Conservation (phyloP, 2,888 invertebrate genomes). For the Tryphoninae sp. region DNA sequence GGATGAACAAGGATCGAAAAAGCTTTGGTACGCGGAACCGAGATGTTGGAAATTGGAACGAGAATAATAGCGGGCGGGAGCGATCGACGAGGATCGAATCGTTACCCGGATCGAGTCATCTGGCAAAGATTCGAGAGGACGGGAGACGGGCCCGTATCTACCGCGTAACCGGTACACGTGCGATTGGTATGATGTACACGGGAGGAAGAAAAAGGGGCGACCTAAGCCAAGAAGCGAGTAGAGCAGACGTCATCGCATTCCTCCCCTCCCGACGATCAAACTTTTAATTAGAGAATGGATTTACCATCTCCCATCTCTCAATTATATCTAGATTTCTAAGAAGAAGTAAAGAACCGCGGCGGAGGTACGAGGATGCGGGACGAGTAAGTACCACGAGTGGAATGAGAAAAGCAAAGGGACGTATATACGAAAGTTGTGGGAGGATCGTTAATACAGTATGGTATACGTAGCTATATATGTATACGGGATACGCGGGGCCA, state of each 20-base stretch:
- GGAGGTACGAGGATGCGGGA: slow-evolving; percentile 17
- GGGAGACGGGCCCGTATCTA: no score
- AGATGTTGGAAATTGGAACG: no score
- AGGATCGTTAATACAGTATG: slow-evolving; percentile 2
- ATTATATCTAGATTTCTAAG: slow-evolving; percentile 60
- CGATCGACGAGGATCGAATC: no score
- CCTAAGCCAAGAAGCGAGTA: slow-evolving; percentile 25
- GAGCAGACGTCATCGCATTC: slow-evolving; percentile 34
- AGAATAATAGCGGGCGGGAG: no score
- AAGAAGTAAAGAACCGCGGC: slow-evolving; percentile 30
- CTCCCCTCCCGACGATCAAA: slow-evolving; percentile 55
- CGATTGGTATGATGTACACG: neutral
- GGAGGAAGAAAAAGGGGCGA: slow-evolving; percentile 12
- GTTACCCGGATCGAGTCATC: no score
- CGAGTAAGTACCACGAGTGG: slow-evolving; percentile 23
- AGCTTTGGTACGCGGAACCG: no score
- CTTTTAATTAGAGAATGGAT: slow-evolving; percentile 63
- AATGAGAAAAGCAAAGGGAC: slow-evolving; percentile 16
- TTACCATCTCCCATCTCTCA: slow-evolving; percentile 60
- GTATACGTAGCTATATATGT: neutral
- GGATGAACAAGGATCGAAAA: no score
- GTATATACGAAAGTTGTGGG: slow-evolving; percentile 41
- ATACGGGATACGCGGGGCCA: neutral
- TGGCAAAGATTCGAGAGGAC: no score
- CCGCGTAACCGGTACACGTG: neutral